Base-by-base conservation (phyloP, 2,797 vertebrate species). In the Xiphophorus birchmanni region DNA sequence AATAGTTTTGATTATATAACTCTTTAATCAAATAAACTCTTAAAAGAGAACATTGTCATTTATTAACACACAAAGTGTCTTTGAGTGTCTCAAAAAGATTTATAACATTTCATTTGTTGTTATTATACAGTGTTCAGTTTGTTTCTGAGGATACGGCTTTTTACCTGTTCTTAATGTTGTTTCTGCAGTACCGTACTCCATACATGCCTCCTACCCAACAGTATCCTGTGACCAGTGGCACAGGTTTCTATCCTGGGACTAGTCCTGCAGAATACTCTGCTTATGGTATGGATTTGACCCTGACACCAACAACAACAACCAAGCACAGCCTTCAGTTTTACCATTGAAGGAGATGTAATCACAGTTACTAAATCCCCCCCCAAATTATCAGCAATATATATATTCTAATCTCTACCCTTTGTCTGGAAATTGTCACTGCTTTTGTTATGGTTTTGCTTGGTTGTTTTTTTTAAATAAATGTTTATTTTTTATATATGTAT, bases 151-250 rank as follows among this genome's bases (percentile, higher is more conserved):
- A 44, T 71, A 26, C 10, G 1, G 23, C 56, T 63, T 74, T 13
- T 13, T 73, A 18, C 50, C 48, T 42, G 17, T 56, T 82, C 54
- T 79, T 73, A 40, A 47, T 81, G 82, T 56, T 91, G 45, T 76
- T 63, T 83, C 76, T 87, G 18, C 88, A 96, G 95, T 96, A 96
- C 90, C 97, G 97, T 81, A 77, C 96, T 76, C 96, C 96, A 0
- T 99, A 98, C 26, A 97, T 99, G 84, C 93, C 97, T 89, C 96
- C 96, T 0, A 96, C 97, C 79, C 98, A 97, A 89, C 98, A 98
- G 96, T 99, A 98, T 92, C 95, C 97, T 11, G 98, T 99, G 90
- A 96, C 97, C 84, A 96, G 96, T 0, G 95, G 97, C 5, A 96
- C 97, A 81, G 93, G 97, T 88, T 99, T 97, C 95, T 99, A 97